Base-by-base conservation (phyloP, 2,888 invertebrate species). In the Brachyptera putata region DNA sequence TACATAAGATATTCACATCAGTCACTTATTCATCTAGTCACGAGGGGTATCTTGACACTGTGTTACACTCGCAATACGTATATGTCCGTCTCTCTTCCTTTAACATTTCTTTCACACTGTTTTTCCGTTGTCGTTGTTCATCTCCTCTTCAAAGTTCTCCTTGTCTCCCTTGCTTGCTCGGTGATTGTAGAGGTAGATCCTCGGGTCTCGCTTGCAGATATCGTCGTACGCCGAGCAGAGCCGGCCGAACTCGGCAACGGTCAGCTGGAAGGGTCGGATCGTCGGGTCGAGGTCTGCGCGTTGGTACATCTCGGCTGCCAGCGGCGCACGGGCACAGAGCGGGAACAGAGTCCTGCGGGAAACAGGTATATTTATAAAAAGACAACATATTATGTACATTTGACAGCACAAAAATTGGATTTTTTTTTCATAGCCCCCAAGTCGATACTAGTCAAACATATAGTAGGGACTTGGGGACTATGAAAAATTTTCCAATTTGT, bases 171-270 rank as follows among this genome's bases (percentile, higher is more conserved):
- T 67, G 13, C 62, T 71, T 49, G 81, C 83, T 70, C 91, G 81
- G 70, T 83, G 85, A 72, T 94, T 80, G 74, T 88, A 95, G 2
- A 70, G 67, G 49, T 67, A 67, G 3, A 79, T 66, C 7, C 69
- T 69, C 4, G 74, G 71, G 39, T 74, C 66, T 30, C 68, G 64
- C 22, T 73, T 66, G 64, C 90, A 80, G 36, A 91, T 83, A 64
- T 84, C 79, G 67, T 82, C 80, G 72, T 95, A 97, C 1, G 86
- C 89, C 66, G 84, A 79, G 67, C 89, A 87, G 58, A 97, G 72
- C 67, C 87, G 80, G 7, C 84, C 79, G 72, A 91, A 87, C 70
- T 96, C 94, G 58, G 84, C 83, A 58, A 91, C 85, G 0, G 86
- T 81, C 55, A 96, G 77, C 71, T 90, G 80, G 69, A 81, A 88